phyloP scores from a whole-genome alignment of 2,888 invertebrate species.

The Antitype chi region DNA sequence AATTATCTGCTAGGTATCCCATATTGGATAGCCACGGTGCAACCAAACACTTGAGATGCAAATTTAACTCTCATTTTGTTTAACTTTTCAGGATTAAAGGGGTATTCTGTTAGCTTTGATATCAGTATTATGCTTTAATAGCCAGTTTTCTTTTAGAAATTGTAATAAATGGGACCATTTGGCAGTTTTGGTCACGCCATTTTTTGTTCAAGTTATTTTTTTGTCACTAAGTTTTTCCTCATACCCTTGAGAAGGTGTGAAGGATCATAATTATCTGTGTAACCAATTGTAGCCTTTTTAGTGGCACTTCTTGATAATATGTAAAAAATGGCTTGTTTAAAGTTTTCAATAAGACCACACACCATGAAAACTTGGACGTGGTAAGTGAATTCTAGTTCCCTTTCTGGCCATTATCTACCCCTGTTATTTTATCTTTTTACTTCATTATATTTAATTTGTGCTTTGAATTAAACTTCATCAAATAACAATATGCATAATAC shows the following conservation, averaged over 20 bases:
- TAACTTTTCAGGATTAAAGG: background rate
- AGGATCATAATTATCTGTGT: slow-evolving; percentile 4
- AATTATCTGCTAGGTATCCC: background rate
- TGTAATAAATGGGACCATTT: slow-evolving; percentile 3
- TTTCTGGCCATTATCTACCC: slow-evolving; percentile 1
- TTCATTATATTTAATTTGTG: background rate
- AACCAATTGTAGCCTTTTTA: slow-evolving; percentile 6
- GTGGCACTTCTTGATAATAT: background rate
- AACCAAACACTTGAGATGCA: background rate
- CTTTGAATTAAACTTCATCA: background rate
- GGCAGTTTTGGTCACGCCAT: background rate
- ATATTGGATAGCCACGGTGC: background rate
- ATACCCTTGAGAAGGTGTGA: slow-evolving; percentile 1
- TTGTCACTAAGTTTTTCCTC: background rate
- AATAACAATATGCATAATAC: background rate
- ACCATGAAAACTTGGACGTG: slow-evolving; percentile 6
- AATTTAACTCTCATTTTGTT: background rate
- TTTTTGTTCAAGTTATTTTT: background rate
- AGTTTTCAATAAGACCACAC: slow-evolving; percentile 4
- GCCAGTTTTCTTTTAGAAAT: background rate
- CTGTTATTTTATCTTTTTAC: background rate
- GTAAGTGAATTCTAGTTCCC: slow-evolving; percentile 3
- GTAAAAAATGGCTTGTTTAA: background rate
- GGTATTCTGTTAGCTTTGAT: background rate
- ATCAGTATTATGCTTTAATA: slow-evolving; percentile 1